Conservation (phyloP, 2,797 vertebrate genomes). For the Fistularia commersonii region DNA sequence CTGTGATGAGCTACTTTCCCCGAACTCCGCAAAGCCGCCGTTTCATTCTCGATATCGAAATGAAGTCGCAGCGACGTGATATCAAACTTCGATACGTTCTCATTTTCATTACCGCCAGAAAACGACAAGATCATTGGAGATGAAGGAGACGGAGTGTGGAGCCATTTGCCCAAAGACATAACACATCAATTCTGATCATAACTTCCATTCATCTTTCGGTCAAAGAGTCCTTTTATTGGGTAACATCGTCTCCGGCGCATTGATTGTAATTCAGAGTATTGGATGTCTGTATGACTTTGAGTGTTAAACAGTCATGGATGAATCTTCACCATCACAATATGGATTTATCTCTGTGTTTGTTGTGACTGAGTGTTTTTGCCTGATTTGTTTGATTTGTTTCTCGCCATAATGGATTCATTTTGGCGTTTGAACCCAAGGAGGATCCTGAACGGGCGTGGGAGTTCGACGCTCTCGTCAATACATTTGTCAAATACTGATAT, state of each 20-base stretch:
- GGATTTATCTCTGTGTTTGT: too few relatives aligned
- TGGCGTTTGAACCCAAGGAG: too few relatives aligned
- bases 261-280: constrained; percentile 41
- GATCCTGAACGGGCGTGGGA: too few relatives aligned
- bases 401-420: too few relatives aligned
- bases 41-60: too few relatives aligned
- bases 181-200: constrained; percentile 43
- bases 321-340: neutral
- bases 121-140: constrained; percentile 43
- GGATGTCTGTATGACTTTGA: constrained; percentile 23
- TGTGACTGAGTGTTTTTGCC: too few relatives aligned
- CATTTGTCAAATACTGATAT: too few relatives aligned
- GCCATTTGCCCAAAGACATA: constrained; percentile 37
- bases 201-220: constrained; percentile 46
- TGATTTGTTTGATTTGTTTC: too few relatives aligned
- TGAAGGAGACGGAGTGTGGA: constrained; percentile 33
- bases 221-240: constrained; percentile 26
- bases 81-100: constrained; percentile 31
- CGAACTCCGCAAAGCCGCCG: neutral
- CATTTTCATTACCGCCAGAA: constrained; percentile 39
- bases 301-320: constrained; percentile 2
- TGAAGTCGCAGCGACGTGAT: too few relatives aligned
- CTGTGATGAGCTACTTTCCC: neutral
- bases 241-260: constrained; percentile 47
- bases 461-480: too few relatives aligned